These are phyloP conservation scores for Whitmania pigra DNA, from an alignment of 1,140 invertebrate species.

Conservation along the genomic window DNA sequence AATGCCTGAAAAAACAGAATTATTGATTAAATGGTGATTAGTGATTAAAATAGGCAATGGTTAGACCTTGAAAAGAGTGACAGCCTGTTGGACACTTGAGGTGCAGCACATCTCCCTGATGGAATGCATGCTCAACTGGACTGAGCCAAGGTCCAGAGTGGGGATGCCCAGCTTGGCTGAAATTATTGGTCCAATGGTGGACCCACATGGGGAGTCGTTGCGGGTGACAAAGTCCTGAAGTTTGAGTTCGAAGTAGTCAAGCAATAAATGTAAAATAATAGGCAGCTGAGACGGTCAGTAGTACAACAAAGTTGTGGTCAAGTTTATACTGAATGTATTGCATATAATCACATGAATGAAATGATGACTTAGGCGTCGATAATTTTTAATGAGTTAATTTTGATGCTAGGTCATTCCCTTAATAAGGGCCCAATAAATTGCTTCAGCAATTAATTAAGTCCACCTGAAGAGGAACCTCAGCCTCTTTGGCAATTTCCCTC, in stretches of 20 bases:
- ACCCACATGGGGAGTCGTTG: conserved; percentile 44
- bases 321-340: no score
- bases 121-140: conserved; percentile 48
- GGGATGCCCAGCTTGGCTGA: conserved; percentile 43
- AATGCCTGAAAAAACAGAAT: conserved; percentile 30
- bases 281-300: no score
- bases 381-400: no score
- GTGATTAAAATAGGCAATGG: not conserved
- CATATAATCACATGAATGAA: no score
- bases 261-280: conserved; percentile 18
- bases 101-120: conserved; percentile 44
- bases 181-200: conserved; percentile 46
- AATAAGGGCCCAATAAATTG: no score
- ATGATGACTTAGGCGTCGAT: no score
- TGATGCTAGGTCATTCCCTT: no score
- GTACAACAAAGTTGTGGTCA: no score
- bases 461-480: conserved; percentile 42
- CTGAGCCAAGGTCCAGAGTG: conserved; percentile 44
- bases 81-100: conserved; percentile 33
- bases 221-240: conserved; percentile 43
- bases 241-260: no score
- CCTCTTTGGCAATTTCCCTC: conserved; percentile 40
- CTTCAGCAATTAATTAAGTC: no score
- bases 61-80: conserved; percentile 33
- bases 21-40: not conserved